Conservation (phyloP, 2,113 vertebrate species). For the Austrofundulus limnaeus region DNA sequence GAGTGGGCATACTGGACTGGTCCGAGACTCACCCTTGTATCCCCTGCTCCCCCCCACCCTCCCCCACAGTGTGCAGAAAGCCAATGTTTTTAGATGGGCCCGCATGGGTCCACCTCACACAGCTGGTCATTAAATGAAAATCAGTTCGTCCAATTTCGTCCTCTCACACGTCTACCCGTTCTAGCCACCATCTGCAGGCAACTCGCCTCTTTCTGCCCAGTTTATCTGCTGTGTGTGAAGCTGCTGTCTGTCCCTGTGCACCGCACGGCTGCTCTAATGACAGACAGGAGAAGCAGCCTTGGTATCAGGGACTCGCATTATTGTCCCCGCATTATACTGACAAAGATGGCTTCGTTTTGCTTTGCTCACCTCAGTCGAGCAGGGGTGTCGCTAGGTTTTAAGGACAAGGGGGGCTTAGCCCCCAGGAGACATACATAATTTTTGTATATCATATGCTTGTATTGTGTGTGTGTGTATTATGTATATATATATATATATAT, state of each 20-base stretch:
- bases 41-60: neutral
- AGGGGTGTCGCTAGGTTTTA: too few relatives aligned
- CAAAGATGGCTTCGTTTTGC: conserved; percentile 32
- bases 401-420: too few relatives aligned
- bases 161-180: conserved; percentile 34
- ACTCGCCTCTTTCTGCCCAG: conserved; percentile 52
- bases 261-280: conserved; percentile 51
- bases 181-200: conserved; percentile 37
- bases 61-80: conserved; percentile 5
- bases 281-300: conserved; percentile 50
- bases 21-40: neutral
- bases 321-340: conserved; percentile 41
- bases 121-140: conserved; percentile 67
- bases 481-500: too few relatives aligned
- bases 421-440: too few relatives aligned
- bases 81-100: conserved; percentile 51
- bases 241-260: conserved; percentile 44
- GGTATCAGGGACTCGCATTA: conserved; percentile 60
- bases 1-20: neutral
- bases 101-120: conserved; percentile 49
- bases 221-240: conserved; percentile 56
- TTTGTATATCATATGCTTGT: too few relatives aligned
- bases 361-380: conserved; percentile 39
- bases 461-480: too few relatives aligned
- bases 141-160: conserved; percentile 49